Conservation (phyloP, 2,797 vertebrate genomes). For the Peromyscus attwateri region DNA sequence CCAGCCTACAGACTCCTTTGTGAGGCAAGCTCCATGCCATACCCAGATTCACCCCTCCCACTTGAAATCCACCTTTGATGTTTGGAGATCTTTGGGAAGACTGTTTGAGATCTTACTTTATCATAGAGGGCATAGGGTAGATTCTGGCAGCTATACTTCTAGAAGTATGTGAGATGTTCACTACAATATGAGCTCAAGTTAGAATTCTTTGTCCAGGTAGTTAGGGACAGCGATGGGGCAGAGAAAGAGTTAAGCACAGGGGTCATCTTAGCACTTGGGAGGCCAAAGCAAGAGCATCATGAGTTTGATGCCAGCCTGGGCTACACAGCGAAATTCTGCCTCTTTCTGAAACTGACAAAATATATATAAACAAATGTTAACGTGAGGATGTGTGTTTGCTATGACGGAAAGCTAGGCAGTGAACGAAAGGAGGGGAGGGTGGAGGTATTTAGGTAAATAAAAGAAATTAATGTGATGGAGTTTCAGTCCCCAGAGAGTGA, state of each 20-base stretch:
- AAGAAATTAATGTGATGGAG: constrained; percentile 82
- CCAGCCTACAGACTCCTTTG: neutral
- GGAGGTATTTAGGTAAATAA: constrained; percentile 80
- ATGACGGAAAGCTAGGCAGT: constrained; percentile 76
- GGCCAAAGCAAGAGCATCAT: neutral
- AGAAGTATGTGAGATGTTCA: neutral
- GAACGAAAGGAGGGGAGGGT: constrained; percentile 61
- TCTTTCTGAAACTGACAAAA: constrained; percentile 78
- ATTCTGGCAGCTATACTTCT: neutral
- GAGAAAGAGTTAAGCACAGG: neutral
- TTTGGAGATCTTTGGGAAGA: neutral
- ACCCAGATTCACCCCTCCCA: neutral
- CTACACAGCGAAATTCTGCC: neutral
- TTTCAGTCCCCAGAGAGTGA: constrained; percentile 87
- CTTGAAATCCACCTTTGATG: neutral
- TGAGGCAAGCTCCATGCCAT: neutral
- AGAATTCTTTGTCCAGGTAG: neutral
- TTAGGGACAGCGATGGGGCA: neutral
- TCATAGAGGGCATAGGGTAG: neutral
- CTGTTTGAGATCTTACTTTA: neutral
- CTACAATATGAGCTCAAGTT: neutral
- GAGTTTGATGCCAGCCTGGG: neutral
- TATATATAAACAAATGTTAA: constrained; percentile 73
- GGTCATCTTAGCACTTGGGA: neutral
- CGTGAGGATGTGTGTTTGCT: constrained; percentile 69